Conservation (phyloP, 2,797 vertebrate genomes). For the Xenopus petersii region DNA sequence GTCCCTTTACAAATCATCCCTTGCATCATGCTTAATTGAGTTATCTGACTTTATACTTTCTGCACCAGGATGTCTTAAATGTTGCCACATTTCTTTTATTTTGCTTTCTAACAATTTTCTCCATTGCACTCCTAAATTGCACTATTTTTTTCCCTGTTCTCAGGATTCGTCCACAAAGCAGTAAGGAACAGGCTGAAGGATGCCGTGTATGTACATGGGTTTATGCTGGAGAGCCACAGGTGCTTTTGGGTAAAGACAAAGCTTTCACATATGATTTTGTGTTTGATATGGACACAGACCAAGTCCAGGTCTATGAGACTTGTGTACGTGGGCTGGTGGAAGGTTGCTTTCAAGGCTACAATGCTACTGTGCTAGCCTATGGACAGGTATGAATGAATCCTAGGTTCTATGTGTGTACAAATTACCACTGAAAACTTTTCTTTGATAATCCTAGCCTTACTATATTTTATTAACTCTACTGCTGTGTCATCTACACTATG, state of each 20-base stretch:
- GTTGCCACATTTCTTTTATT: neutral
- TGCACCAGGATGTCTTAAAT: too few relatives aligned
- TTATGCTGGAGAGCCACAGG: constrained; percentile 90
- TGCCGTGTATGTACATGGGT: constrained; percentile 93
- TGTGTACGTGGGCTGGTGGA: constrained; percentile 90
- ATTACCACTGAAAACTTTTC: too few relatives aligned
- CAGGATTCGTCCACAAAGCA: constrained; percentile 94
- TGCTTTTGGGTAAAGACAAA: constrained; percentile 96
- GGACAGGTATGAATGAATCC: constrained; percentile 76
- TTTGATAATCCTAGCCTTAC: too few relatives aligned
- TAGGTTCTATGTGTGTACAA: too few relatives aligned
- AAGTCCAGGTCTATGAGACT: constrained; percentile 77
- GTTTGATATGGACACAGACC: constrained; percentile 85
- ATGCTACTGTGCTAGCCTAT: constrained; percentile 92
- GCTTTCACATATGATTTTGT: constrained; percentile 97
- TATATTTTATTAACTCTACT: neutral
- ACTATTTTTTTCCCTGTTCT: neutral
- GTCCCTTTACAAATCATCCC: too few relatives aligned
- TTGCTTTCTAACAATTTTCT: neutral
- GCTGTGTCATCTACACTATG: neutral
- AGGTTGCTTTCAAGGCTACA: constrained; percentile 95
- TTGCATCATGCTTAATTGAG: too few relatives aligned
- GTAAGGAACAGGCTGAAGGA: constrained; percentile 96
- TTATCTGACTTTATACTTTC: too few relatives aligned
- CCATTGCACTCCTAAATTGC: too few relatives aligned